A percentile compares a stretch with the other conserved stretches of the same genome.
Evolutionary conservation across 2,113 vertebrate species (phyloP).

Genomic region (Colistium nudipinnis): DNA sequence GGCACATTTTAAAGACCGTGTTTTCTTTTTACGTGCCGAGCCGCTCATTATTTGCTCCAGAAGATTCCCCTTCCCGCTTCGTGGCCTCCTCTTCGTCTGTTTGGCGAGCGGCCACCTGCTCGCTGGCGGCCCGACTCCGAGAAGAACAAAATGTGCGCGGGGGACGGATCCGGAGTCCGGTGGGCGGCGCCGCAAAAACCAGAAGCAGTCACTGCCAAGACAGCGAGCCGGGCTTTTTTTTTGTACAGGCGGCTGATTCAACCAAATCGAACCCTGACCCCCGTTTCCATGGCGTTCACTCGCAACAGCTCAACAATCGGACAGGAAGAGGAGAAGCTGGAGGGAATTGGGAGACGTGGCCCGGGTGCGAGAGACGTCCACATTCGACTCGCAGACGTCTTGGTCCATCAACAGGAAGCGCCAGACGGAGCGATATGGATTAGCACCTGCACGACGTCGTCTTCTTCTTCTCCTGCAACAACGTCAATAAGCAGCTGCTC

Average conservation of each 20-base stretch:
- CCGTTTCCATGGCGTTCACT: too few species aligned
- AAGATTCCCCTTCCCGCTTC: conserved; percentile 34
- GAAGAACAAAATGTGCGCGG: conserved; percentile 19
- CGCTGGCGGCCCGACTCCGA: conserved; percentile 38
- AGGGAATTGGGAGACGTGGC: too few species aligned
- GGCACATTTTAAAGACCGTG: conserved; percentile 3
- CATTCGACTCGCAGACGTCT: too few species aligned
- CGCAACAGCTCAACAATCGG: too few species aligned
- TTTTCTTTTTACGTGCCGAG: neutral
- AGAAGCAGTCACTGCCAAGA: neutral
- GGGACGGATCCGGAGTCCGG: conserved; percentile 12
- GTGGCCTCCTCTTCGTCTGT: conserved; percentile 51
- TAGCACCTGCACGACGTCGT: conserved; percentile 13
- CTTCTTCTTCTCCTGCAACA: neutral
- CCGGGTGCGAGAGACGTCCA: too few species aligned
- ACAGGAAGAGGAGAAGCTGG: too few species aligned
- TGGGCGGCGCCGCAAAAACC: too few species aligned
- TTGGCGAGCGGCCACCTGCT: conserved; percentile 61
- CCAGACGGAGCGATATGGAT: conserved; percentile 22
- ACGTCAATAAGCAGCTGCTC: neutral
- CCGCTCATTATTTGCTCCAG: conserved; percentile 46
- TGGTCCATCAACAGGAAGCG: neutral
- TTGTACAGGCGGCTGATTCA: too few species aligned
- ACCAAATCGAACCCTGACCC: too few species aligned
- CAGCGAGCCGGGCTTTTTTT: too few species aligned